Evolutionary conservation across 53 echinoderm and acorn worm species (phyloP), one percentile per base, ranked within the genome.

Genomic region (Hippasteria phrygiana): DNA sequence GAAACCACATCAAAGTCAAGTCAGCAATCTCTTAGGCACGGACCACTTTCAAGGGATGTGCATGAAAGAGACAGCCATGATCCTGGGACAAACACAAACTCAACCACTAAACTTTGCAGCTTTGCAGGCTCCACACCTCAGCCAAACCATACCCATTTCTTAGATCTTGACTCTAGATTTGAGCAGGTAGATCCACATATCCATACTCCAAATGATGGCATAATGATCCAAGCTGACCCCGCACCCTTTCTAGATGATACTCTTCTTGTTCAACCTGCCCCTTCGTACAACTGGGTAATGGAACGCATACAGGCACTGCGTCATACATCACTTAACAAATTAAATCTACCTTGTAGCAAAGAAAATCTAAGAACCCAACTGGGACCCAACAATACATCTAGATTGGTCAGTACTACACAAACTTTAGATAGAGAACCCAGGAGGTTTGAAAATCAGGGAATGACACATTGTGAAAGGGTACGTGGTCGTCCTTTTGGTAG

Each of bases 261-360:
- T 62, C n/a, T n/a, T 13, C 79, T 79, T 26, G 22, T 79, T 34
- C 76, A 32, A 48, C 50, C 76, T 20, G 88, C 87, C n/a, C 95
- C 95, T 14, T 91, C 93, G 12, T 95, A 95, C 87, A 89, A 95
- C 62, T 95, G 95, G 95, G 95, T 95, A 42, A 91, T 95, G 84
- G 80, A 91, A 28, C 88, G 93, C 26, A 95, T 95, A 22, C 59
- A 91, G 71, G 89, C 89, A 76, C 72, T 95, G 26, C 62, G 95
- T 32, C 47, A 88, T 32, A 66, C 63, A 6, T 74, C 88, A 16
- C 22, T 33, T 39, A 56, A 56, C 31, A 38, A 40, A 1, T 34
- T 53, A 28, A 50, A 76, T 27, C 24, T 50, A 40, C 20, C 26
- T 16, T 33, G 51, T 55, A 38, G 62, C 38, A 59, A 24, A 79